Conservation (phyloP, 2,797 vertebrate genomes). For the Bothrops alternatus region DNA sequence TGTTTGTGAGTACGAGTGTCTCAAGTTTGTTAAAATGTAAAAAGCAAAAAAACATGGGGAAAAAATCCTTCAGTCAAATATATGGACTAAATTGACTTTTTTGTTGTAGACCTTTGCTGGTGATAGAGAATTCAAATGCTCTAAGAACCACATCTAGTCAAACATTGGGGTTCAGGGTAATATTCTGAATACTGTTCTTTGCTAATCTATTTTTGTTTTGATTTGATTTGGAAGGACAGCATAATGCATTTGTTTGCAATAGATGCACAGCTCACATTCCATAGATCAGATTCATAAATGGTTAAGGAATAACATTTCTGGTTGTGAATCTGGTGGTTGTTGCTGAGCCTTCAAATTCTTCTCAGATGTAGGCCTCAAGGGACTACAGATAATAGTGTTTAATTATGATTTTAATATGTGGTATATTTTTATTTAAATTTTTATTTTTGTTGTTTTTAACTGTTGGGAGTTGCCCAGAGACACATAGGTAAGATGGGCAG, state of each 20-base stretch:
- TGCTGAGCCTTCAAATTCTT: not conserved
- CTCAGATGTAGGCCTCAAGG: not conserved
- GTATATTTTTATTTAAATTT: not conserved
- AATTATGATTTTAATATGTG: not conserved
- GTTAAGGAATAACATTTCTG: not conserved
- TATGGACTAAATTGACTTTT: slow-evolving; percentile 34
- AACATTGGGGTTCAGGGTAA: slow-evolving; percentile 49
- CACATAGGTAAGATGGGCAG: too few species aligned
- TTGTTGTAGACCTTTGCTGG: slow-evolving; percentile 48
- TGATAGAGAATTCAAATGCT: slow-evolving; percentile 46
- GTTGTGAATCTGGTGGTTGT: not conserved
- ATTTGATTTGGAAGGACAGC: slow-evolving; percentile 23
- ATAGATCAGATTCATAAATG: not conserved
- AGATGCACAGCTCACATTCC: not conserved
- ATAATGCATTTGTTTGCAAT: slow-evolving; percentile 4
- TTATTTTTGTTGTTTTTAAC: not conserved
- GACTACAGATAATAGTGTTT: not conserved
- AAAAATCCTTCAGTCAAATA: slow-evolving; percentile 38
- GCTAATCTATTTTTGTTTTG: slow-evolving; percentile 43
- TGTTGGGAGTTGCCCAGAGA: too few species aligned
- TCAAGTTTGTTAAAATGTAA: slow-evolving; percentile 59
- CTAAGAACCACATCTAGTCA: not conserved
- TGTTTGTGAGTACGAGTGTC: not conserved
- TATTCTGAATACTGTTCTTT: slow-evolving; percentile 8
- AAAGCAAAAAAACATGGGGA: slow-evolving; percentile 47